Percentiles rank a stretch among this genome's conserved stretches.
phyloP scores from a whole-genome alignment of 2,113 vertebrate species.

The Micronycteris hirsuta region DNA sequence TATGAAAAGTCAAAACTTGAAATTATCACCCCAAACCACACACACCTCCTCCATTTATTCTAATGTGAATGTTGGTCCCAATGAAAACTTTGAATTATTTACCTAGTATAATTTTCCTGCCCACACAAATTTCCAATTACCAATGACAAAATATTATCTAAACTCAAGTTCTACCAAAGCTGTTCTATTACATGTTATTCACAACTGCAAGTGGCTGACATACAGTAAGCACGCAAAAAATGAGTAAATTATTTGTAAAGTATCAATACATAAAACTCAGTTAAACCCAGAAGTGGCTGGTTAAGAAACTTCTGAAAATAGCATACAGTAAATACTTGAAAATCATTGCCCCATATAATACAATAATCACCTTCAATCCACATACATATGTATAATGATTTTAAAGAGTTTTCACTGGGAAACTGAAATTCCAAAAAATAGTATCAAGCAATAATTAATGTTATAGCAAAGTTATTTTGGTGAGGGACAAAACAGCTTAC shows the following conservation, averaged over 20 bases:
- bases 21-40: neutral
- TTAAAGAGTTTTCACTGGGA: neutral
- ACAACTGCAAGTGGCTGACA: neutral
- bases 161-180: neutral
- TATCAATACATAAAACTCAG: neutral
- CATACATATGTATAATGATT: neutral
- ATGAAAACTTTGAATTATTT: neutral
- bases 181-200: neutral
- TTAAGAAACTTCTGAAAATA: neutral
- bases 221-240: neutral
- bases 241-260: neutral
- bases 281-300: neutral
- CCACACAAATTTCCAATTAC: neutral
- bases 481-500: slow-evolving; percentile 65
- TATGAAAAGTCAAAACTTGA: neutral
- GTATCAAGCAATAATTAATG: neutral
- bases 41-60: neutral
- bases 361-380: neutral
- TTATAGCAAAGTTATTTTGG: neutral
- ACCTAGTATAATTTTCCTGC: neutral
- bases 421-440: slow-evolving; percentile 1
- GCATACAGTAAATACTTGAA: neutral
- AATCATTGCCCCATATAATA: neutral
- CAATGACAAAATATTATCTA: neutral
- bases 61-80: neutral